A percentile compares a stretch with the other conserved stretches of the same genome.
Evolutionary conservation across 1,140 invertebrate species (phyloP).

Genomic region (Eupristina koningsbergeri): DNA sequence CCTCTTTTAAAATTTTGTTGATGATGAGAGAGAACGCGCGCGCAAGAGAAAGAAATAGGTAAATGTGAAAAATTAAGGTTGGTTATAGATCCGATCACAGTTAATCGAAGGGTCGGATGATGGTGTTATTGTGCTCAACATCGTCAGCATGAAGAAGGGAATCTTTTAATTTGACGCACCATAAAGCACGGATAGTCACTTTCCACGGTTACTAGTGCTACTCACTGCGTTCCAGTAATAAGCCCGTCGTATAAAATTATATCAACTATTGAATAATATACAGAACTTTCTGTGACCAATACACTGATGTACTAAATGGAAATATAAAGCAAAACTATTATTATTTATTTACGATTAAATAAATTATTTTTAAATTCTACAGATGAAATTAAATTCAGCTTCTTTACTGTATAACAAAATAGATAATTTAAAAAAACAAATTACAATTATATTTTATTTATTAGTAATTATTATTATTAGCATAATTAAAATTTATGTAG

Average conservation of each 20-base stretch:
- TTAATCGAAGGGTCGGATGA: slow-evolving; percentile 55
- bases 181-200: slow-evolving; percentile 73
- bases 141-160: slow-evolving; percentile 58
- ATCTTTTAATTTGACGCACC: slow-evolving; percentile 75
- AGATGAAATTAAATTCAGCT: no score
- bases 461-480: no score
- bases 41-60: no score
- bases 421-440: no score
- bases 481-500: no score
- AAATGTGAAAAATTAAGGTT: not conserved
- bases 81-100: slow-evolving; percentile 65
- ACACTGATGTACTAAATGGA: not conserved
- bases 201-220: slow-evolving; percentile 54
- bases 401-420: no score
- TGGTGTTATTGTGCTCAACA: not conserved
- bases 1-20: no score
- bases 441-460: no score
- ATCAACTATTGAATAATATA: not conserved
- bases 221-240: slow-evolving; percentile 11
- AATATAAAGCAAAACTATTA: not conserved
- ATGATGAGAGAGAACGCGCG: not conserved
- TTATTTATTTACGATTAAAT: no score
- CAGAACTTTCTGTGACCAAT: not conserved
- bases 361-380: no score
- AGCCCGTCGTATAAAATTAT: slow-evolving; percentile 38